Evolutionary conservation across 2,888 invertebrate genomes (phyloP).

Genomic region (Strigamia crassipes): DNA sequence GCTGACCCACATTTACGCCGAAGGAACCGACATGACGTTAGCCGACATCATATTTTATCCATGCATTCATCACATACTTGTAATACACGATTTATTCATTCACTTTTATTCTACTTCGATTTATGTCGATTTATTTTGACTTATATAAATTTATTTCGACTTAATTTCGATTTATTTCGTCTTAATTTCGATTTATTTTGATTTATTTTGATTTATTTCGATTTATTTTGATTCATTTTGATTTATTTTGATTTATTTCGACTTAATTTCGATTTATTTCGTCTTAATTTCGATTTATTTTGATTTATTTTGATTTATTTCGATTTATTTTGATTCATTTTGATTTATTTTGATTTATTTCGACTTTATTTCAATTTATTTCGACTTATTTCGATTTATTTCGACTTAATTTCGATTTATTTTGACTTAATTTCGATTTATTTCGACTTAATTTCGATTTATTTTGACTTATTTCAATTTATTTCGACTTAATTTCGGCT

Average conservation of each 20-base stretch:
- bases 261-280: background rate
- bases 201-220: background rate
- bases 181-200: background rate
- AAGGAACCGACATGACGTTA: slow-evolving; percentile 79
- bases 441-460: too few relatives aligned
- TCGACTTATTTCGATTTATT: too few relatives aligned
- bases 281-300: background rate
- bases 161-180: too few relatives aligned
- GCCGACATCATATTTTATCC: slow-evolving; percentile 81
- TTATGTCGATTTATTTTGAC: background rate
- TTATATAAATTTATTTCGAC: too few relatives aligned
- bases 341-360: background rate
- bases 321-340: too few relatives aligned
- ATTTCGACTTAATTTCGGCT: too few relatives aligned
- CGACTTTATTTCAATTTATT: background rate
- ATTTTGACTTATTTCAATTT: background rate
- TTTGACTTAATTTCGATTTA: background rate
- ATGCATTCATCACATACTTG: slow-evolving; percentile 64
- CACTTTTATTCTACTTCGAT: background rate
- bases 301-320: too few relatives aligned
- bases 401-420: background rate
- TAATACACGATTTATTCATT: slow-evolving; percentile 52
- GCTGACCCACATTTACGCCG: slow-evolving; percentile 66
- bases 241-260: too few relatives aligned
- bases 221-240: background rate